Conservation (phyloP, 2,888 invertebrate species). For the Cepaea hortensis region DNA sequence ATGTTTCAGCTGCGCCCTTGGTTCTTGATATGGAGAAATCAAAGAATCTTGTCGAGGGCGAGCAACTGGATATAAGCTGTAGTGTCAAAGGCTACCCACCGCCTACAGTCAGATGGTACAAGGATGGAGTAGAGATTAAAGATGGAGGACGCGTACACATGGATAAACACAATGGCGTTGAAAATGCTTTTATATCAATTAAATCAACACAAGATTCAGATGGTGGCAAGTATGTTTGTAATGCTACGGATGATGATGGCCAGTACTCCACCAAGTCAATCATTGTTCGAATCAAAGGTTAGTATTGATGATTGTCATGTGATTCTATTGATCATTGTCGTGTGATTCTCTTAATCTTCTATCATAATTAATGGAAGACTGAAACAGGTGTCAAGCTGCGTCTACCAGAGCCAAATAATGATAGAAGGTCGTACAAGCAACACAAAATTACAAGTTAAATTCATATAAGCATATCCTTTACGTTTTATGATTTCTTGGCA, state of each 20-base stretch:
- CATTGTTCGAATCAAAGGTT: slow-evolving; percentile 28
- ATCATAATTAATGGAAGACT: neutral
- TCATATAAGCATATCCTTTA: too few relatives aligned
- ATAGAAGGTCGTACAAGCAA: too few relatives aligned
- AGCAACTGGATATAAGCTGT: slow-evolving; percentile 18
- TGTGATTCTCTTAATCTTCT: neutral
- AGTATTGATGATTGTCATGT: neutral
- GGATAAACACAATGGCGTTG: neutral
- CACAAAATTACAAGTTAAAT: too few relatives aligned
- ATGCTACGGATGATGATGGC: neutral
- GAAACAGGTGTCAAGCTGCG: neutral
- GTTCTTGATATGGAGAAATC: slow-evolving; percentile 33
- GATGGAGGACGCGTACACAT: neutral
- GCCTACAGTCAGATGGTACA: slow-evolving; percentile 6
- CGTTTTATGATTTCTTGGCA: too few relatives aligned
- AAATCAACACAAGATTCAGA: neutral
- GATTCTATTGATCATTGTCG: neutral
- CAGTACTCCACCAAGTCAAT: neutral
- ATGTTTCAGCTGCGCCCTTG: slow-evolving; percentile 14
- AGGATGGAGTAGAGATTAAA: neutral
- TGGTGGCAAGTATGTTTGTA: slow-evolving; percentile 18
- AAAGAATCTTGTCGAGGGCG: slow-evolving; percentile 13
- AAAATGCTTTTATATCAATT: slow-evolving; percentile 2
- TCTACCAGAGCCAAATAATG: too few relatives aligned
- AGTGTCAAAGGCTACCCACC: slow-evolving; percentile 30